A percentile compares a stretch with the other conserved stretches of the same genome.
phyloP scores from a whole-genome alignment of 1,140 invertebrate genomes.

The Drosophila bifasciata region DNA sequence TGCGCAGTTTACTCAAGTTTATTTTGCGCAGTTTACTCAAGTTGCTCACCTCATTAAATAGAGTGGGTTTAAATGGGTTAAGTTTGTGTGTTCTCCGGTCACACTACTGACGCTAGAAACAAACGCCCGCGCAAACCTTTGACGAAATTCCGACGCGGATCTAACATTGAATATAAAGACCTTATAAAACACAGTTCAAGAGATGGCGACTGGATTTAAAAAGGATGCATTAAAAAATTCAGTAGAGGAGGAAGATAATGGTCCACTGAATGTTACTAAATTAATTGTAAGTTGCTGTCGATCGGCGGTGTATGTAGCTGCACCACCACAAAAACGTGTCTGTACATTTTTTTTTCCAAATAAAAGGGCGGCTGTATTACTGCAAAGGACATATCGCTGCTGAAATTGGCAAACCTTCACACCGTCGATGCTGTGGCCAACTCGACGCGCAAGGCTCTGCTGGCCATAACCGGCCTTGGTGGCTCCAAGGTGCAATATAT shows the following conservation, averaged over 20 bases:
- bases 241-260: constrained; percentile 64
- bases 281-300: constrained; percentile 49
- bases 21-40: too few relatives aligned
- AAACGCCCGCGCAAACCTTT: too few relatives aligned
- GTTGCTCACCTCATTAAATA: too few relatives aligned
- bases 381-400: constrained; percentile 95
- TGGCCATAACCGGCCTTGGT: constrained; percentile 97
- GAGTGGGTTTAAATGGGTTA: too few relatives aligned
- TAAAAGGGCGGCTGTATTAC: constrained; percentile 91
- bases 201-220: too few relatives aligned
- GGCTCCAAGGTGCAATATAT: constrained; percentile 99
- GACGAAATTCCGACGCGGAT: neutral
- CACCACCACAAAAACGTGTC: too few relatives aligned
- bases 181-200: constrained; percentile 26
- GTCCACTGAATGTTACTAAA: constrained; percentile 63
- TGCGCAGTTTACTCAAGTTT: too few relatives aligned
- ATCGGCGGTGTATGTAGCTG: neutral
- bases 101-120: too few relatives aligned
- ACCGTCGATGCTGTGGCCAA: constrained; percentile 98
- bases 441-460: constrained; percentile 95
- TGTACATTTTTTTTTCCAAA: too few relatives aligned
- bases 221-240: constrained; percentile 46
- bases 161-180: neutral
- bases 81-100: too few relatives aligned
- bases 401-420: constrained; percentile 96